Base-by-base conservation (phyloP, 2,797 vertebrate genomes). In the Trematomus bernacchii region DNA sequence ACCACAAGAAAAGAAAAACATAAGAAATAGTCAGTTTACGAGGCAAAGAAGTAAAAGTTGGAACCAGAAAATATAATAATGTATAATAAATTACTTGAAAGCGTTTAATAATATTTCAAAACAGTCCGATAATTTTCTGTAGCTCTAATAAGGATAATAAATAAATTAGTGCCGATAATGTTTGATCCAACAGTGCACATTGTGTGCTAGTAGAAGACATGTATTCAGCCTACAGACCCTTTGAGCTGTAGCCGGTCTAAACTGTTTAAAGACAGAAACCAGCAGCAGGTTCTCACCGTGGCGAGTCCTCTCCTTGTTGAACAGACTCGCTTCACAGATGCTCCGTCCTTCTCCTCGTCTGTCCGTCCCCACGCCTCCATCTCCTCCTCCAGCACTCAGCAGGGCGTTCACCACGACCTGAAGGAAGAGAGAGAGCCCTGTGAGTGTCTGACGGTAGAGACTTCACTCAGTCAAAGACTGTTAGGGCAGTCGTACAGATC, bases 291-390 rank as follows among this genome's bases (percentile, higher is more conserved):
- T 64, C 85, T 82, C 4, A 99, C 98, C 96, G 70, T 96, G 96
- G 54, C 93, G 92, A 51, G 90, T 91, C 48, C 95, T 90, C 73
- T 97, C 97, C 83, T 93, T 96, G 85, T 93, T 94, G 80, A 97
- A 96, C 51, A 94, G 91, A 83, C 97, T 98, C 50, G 96, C 97
- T 88, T 98, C 97, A 75, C 98, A 99, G 93, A 96, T 95, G 68
- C 88, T 94, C 16, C 96, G 94, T 63, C 95, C 95, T 50, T 95
- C 96, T 40, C 53, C 76, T 43, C 15, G 66, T 54, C 78, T 71
- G 44, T 92, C 88, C 0, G 62, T 84, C 82, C 81, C 61, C 64
- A 61, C 66, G 1, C 79, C 89, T 33, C 81, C 88, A 16, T 95
- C 95, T 57, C 92, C 90, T 65, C 96, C 97, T 0, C 95, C 93